Evolutionary conservation across 1,140 invertebrate species (phyloP).

Genomic region (Magallana ariakensis): DNA sequence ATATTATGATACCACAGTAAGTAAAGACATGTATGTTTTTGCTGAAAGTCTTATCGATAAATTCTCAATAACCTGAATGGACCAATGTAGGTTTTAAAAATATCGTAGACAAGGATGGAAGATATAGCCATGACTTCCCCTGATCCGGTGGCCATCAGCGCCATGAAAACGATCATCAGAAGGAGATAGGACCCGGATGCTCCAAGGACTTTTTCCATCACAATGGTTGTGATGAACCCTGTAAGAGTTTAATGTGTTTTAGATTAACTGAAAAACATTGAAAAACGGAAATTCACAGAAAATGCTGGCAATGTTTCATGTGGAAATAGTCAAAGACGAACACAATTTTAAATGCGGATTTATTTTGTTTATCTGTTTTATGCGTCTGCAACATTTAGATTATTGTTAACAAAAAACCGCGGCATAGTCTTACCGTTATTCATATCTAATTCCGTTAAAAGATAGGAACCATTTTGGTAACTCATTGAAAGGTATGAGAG

Average conservation of each 20-base stretch:
- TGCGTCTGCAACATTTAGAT: no score
- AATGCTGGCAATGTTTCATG: no score
- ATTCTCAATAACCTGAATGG: conserved; percentile 80
- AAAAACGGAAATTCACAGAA: no score
- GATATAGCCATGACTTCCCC: conserved; percentile 79
- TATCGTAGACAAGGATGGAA: conserved; percentile 80
- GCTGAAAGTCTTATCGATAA: not conserved
- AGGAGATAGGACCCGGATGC: conserved; percentile 66
- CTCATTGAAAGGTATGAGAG: conserved; percentile 71
- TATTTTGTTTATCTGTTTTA: no score
- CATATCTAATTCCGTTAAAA: conserved; percentile 64
- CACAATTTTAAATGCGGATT: no score
- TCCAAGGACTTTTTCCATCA: conserved; percentile 65
- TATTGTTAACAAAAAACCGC: no score
- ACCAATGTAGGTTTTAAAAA: conserved; percentile 73
- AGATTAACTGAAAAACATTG: no score
- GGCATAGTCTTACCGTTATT: conserved; percentile 62
- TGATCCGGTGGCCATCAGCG: conserved; percentile 74
- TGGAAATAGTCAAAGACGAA: no score
- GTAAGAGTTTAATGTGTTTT: not conserved
- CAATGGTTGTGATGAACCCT: conserved; percentile 72
- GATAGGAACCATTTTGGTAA: conserved; percentile 59
- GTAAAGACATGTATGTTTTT: not conserved
- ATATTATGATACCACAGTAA: no score
- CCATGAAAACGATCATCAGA: conserved; percentile 72